Evolutionary conservation across 2,797 vertebrate species (phyloP), one percentile per base, ranked within the genome.

Genomic region (Natrix natrix): DNA sequence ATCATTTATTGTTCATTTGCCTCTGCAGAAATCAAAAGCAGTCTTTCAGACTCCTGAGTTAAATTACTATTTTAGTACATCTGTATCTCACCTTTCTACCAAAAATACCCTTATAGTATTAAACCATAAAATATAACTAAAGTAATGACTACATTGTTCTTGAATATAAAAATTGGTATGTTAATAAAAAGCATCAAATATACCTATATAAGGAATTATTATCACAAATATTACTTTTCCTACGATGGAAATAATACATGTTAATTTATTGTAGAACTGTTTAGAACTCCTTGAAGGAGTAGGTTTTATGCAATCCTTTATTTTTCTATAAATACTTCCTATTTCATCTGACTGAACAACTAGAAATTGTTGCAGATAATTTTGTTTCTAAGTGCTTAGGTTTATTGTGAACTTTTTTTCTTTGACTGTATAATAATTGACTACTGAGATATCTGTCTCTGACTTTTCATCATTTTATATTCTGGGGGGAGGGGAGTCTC

Each of bases 1-100:
- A 94, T 87, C 95, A 88, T 94, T 95, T 89, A 94, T 94, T 91
- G 95, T 94, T 95, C 93, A 86, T 54, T 63, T 28, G 66, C 56
- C n/a, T 56, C 32, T 87, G 14, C 17, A 74, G 54, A 87, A 66
- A 86, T 22, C 22, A 69, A 87, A 92, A 24, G 32, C n/a, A 69
- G 7, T 37, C 32, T 69, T 32, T 93, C 55, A 59, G 52, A 90
- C 2, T 43, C 32, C 37, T 8, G 48, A 87, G 52, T n/a, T 61
- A 89, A 60, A 89, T 83, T 89, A n/a, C 52, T 89, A 43, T 92
- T 20, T 3, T 24, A 28, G 3, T 43, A 69, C 66, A 61, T 89
- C 13, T 60, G 24, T 55, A 17, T 16, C 28, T 55, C 26, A 26
- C 28, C 14, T 87, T 54, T 54, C 12, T 26, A 26, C 52, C 52